Conservation (phyloP, 2,797 vertebrate species). For the Pangasius djambal region DNA sequence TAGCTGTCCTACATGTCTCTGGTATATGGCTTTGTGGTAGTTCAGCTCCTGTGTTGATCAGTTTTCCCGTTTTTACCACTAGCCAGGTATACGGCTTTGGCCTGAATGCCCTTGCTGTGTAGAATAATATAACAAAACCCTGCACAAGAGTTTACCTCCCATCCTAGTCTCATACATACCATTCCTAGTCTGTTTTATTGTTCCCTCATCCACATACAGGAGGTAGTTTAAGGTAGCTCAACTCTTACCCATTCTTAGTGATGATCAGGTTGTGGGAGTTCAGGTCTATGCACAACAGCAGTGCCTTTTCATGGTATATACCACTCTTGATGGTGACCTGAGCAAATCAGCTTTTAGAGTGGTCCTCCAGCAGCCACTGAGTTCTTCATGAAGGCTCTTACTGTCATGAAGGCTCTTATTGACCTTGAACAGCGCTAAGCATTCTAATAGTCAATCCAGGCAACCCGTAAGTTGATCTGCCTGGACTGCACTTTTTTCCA, state of each 20-base stretch:
- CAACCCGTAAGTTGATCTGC: not conserved
- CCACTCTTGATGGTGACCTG: not conserved
- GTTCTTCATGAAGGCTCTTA: not conserved
- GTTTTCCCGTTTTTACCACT: not conserved
- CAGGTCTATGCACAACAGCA: not conserved
- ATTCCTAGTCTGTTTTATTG: not conserved
- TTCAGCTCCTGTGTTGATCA: not conserved
- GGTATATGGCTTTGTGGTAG: not conserved
- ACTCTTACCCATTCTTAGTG: not conserved
- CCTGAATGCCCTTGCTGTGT: not conserved
- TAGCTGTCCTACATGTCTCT: not conserved
- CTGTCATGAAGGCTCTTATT: not conserved
- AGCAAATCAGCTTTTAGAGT: not conserved
- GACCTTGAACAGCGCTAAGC: not conserved
- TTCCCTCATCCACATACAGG: not conserved
- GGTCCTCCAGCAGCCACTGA: not conserved
- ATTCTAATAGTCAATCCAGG: not conserved
- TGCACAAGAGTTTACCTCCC: not conserved
- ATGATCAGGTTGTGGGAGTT: not conserved
- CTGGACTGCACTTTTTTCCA: not conserved
- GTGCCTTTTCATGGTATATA: not conserved
- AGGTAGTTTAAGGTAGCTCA: not conserved
- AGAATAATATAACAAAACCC: not conserved
- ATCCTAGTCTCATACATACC: not conserved
- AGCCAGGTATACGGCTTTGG: not conserved